A percentile compares a stretch with the other conserved stretches of the same genome.
Conservation (phyloP, 2,797 vertebrate genomes). For the Scolopax bukidnonensis region DNA sequence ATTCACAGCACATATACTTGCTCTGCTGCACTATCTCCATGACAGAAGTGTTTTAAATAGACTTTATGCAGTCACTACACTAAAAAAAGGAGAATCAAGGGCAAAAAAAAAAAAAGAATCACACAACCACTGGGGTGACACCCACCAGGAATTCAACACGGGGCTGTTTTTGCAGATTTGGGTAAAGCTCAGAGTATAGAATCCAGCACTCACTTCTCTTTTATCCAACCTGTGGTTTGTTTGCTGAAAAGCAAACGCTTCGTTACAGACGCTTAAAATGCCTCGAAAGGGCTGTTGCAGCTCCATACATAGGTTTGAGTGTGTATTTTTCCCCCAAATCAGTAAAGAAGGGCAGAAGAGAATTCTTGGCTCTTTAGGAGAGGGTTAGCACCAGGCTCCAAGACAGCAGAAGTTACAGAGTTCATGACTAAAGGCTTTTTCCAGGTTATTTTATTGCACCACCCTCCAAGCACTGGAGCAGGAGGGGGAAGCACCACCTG, state of each 20-base stretch:
- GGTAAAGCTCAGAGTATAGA: neutral
- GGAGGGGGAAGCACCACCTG: neutral
- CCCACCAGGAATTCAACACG: neutral
- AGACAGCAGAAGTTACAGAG: neutral
- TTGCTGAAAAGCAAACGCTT: neutral
- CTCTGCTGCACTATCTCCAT: neutral
- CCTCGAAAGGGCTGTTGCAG: neutral
- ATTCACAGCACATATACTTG: neutral
- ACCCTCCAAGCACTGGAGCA: neutral
- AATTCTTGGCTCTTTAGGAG: neutral
- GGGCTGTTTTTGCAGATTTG: neutral
- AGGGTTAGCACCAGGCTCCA: neutral
- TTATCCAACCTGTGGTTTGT: neutral
- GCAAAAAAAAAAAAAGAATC: neutral
- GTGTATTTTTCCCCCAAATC: rapidly evolving
- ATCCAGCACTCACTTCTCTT: neutral
- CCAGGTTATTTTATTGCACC: neutral
- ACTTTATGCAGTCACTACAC: neutral
- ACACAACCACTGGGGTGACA: neutral
- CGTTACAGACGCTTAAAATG: neutral
- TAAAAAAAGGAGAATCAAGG: neutral
- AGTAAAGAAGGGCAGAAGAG: neutral
- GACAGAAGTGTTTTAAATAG: neutral
- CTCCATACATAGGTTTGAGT: rapidly evolving
- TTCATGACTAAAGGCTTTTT: neutral